Conservation (phyloP, 2,797 vertebrate genomes). For the Periophthalmus magnuspinnatus region DNA sequence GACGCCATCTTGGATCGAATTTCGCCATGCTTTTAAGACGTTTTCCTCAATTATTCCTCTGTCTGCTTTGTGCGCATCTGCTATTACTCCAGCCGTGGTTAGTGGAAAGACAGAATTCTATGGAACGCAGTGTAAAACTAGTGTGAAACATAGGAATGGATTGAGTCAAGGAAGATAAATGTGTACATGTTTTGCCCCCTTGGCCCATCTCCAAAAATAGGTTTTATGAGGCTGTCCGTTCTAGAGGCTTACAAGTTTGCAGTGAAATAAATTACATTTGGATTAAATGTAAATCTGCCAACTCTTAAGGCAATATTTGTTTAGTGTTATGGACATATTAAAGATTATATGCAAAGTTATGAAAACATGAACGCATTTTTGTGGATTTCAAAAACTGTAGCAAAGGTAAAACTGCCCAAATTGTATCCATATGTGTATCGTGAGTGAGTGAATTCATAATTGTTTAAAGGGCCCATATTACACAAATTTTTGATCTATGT, state of each 20-base stretch:
- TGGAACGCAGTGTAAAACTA: constrained; percentile 40
- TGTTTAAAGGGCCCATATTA: too few species aligned
- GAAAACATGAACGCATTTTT: neutral
- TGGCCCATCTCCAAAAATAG: constrained; percentile 43
- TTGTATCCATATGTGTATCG: too few species aligned
- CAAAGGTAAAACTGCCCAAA: neutral
- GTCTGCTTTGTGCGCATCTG: constrained; percentile 34
- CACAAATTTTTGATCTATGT: too few species aligned
- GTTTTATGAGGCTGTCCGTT: constrained; percentile 28
- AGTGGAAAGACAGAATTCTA: constrained; percentile 34
- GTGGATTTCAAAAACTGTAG: neutral
- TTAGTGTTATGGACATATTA: neutral
- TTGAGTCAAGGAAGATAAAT: constrained; percentile 50
- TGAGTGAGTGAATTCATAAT: too few species aligned
- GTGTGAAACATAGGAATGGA: constrained; percentile 63
- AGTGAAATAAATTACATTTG: too few species aligned
- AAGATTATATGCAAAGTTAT: neutral
- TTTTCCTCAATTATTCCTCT: constrained; percentile 18
- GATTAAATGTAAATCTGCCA: constrained; percentile 5
- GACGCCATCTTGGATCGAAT: constrained; percentile 21
- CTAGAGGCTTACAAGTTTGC: constrained; percentile 23
- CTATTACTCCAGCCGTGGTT: constrained; percentile 21
- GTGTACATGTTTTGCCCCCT: constrained; percentile 11
- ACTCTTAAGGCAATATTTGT: constrained; percentile 7
- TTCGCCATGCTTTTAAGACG: constrained; percentile 27